phyloP scores from a whole-genome alignment of 2,888 invertebrate genomes.

The Chrysolina americana region DNA sequence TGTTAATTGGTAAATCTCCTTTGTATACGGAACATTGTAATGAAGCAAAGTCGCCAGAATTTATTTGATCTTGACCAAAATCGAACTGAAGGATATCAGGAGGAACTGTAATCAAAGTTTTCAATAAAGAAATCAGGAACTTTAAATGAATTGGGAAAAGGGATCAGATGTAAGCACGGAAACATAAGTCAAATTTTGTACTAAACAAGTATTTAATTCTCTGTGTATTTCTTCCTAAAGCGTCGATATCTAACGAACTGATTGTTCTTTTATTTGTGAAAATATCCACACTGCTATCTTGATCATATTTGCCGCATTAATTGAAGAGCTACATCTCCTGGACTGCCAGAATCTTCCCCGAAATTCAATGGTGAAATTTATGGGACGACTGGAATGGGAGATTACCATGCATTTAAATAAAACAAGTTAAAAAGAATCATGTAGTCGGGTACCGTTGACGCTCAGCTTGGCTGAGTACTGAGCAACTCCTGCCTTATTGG shows the following conservation, averaged over 20 bases:
- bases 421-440: too few species aligned
- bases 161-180: neutral
- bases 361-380: slow-evolving; percentile 74
- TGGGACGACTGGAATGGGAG: slow-evolving; percentile 58
- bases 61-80: slow-evolving; percentile 74
- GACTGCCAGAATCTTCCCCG: slow-evolving; percentile 74
- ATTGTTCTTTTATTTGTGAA: slow-evolving; percentile 47
- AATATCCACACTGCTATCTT: slow-evolving; percentile 64
- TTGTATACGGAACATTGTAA: slow-evolving; percentile 79
- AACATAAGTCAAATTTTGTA: slow-evolving; percentile 68
- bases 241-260: slow-evolving; percentile 52
- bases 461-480: too few species aligned
- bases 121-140: slow-evolving; percentile 3
- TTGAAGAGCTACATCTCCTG: slow-evolving; percentile 78
- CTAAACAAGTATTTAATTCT: too few species aligned
- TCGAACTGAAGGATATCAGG: slow-evolving; percentile 58
- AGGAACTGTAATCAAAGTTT: slow-evolving; percentile 2
- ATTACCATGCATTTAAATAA: too few species aligned
- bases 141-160: slow-evolving; percentile 15
- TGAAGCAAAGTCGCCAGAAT: slow-evolving; percentile 79
- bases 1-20: slow-evolving; percentile 82
- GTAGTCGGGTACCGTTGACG: too few species aligned
- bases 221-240: too few species aligned
- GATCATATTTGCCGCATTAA: slow-evolving; percentile 71
- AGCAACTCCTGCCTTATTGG: too few species aligned